Conservation (phyloP, 2,888 invertebrate genomes). For the Microplitis deprimator region DNA sequence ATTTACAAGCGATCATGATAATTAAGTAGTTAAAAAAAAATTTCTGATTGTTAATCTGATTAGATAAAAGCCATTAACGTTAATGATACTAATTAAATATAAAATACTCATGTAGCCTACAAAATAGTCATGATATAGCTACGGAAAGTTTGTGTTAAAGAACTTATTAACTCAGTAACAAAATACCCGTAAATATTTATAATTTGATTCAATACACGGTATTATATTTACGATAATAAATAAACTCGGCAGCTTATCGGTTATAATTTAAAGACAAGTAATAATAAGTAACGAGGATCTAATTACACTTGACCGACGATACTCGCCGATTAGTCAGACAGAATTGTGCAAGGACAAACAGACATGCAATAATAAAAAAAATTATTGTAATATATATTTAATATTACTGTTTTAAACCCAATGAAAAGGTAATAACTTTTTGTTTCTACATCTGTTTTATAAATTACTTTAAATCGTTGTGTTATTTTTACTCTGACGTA, state of each 20-base stretch:
- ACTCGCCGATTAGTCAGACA: background rate
- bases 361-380: background rate
- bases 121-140: background rate
- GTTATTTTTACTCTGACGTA: background rate
- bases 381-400: background rate
- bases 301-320: background rate
- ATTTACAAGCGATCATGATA: background rate
- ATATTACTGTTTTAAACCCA: background rate
- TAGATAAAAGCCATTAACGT: background rate
- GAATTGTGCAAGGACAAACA: background rate
- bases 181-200: background rate
- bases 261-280: background rate
- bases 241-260: background rate
- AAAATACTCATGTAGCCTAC: background rate
- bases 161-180: background rate
- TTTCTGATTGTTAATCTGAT: background rate
- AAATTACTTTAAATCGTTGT: background rate
- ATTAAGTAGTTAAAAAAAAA: background rate
- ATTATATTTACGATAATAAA: background rate
- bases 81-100: background rate
- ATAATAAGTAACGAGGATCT: background rate
- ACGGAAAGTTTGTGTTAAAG: background rate
- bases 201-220: background rate
- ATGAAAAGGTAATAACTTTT: background rate
- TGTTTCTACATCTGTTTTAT: background rate